Evolutionary conservation across 2,113 vertebrate genomes (phyloP), one percentile per base, ranked within the genome.

Genomic region (Cynocephalus volans): DNA sequence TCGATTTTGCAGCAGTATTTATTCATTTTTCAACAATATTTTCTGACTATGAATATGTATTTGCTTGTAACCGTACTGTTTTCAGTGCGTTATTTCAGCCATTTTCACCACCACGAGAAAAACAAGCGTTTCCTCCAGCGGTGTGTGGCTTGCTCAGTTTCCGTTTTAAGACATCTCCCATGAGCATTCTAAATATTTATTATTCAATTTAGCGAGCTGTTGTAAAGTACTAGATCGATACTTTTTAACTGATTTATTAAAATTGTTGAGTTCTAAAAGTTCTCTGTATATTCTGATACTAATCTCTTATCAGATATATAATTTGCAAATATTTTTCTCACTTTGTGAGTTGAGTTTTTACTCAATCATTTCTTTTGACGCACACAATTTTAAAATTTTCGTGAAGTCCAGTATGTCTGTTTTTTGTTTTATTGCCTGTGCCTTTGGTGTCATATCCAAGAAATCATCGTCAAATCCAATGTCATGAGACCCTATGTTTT

Each of bases 171-270:
- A 69, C 28, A 82, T 60, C 54, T 87, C 36, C 60, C 17, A 17
- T 5, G 52, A 80, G 36, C 41, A 26, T 76, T 75, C 52, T 54
- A 88, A 94, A 83, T 87, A 52, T 81, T 96, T 94, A 26, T n/a
- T 28, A 45, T 28, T 88, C 64, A 48, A 36, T 45, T 48, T 84
- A 64, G 24, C 41, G n/a, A 60, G 70, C 72, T 50, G 19, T 79
- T 67, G 19, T 77, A 28, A 75, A 83, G 45, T 54, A 62, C 9
- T 45, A 62, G 52, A 77, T 24, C 64, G 33, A 54, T 93, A 70
- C 41, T 41, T 41, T 41, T 41, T 41, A 41, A 41, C 41, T 41
- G 41, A 41, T 41, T 41, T 41, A 3, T 41, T 3, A 41, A 41
- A 41, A 15, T 48, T 83, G 45, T 65, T 83, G 26, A 64, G 41